Evolutionary conservation across 2,888 invertebrate genomes (phyloP).

Genomic region (Phaedon cochleariae): DNA sequence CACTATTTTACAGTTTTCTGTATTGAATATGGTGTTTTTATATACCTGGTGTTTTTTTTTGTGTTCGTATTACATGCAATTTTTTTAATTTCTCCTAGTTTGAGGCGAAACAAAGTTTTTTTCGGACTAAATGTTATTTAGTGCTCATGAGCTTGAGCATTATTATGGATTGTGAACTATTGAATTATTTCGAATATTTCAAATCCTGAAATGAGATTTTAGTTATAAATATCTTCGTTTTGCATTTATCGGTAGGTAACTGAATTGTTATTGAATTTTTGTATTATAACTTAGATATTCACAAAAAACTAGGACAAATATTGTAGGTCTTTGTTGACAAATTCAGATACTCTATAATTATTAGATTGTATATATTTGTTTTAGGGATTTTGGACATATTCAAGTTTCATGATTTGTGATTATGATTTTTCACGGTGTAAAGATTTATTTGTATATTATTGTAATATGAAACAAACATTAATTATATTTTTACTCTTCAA

Average conservation of each 20-base stretch:
- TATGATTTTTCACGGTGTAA: slow-evolving; percentile 43
- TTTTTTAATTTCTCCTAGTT: too few relatives aligned
- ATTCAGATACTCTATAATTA: slow-evolving; percentile 29
- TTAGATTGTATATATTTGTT: slow-evolving; percentile 35
- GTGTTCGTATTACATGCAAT: too few relatives aligned
- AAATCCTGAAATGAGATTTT: too few relatives aligned
- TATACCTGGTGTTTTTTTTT: too few relatives aligned
- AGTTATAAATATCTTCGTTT: background rate
- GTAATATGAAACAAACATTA: slow-evolving; percentile 45
- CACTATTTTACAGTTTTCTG: background rate
- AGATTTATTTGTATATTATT: slow-evolving; percentile 49
- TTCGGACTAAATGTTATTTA: too few relatives aligned
- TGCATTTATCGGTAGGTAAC: background rate
- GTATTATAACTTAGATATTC: background rate
- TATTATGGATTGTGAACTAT: too few relatives aligned
- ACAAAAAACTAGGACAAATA: background rate
- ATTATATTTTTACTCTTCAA: slow-evolving; percentile 48
- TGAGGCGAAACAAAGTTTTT: too few relatives aligned
- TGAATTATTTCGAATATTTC: too few relatives aligned
- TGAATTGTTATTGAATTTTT: background rate
- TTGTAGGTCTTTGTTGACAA: slow-evolving; percentile 18
- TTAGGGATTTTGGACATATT: slow-evolving; percentile 28
- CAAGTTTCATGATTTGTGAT: slow-evolving; percentile 39
- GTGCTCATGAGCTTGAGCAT: too few relatives aligned
- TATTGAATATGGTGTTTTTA: background rate